These are phyloP conservation scores for Gastrophysa polygoni DNA, from an alignment of 2,888 invertebrate genomes.

Conservation along the genomic window DNA sequence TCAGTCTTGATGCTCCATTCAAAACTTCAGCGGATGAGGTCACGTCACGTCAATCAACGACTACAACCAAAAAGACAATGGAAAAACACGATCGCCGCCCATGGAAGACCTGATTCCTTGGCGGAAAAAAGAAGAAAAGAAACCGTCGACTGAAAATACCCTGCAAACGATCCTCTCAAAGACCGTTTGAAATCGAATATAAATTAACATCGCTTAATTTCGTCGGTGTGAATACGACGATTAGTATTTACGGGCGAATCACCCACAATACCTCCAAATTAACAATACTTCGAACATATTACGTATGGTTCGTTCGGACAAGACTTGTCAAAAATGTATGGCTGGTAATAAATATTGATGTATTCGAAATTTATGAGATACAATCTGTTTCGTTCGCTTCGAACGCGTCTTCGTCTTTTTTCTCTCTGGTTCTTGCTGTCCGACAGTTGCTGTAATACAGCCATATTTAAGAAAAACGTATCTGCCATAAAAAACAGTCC, in stretches of 20 bases:
- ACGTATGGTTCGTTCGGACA: not conserved
- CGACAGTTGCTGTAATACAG: slow-evolving; percentile 10
- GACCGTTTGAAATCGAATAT: slow-evolving; percentile 30
- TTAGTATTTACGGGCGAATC: slow-evolving; percentile 26
- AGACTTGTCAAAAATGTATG: slow-evolving; percentile 25
- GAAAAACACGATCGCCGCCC: not conserved
- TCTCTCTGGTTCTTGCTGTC: not conserved
- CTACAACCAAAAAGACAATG: not conserved
- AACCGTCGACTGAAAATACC: slow-evolving; percentile 23
- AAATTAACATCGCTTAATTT: slow-evolving; percentile 34
- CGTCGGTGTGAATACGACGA: slow-evolving; percentile 26
- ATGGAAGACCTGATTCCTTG: slow-evolving; percentile 8
- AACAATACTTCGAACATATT: slow-evolving; percentile 7
- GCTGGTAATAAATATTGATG: slow-evolving; percentile 29
- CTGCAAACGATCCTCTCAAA: slow-evolving; percentile 31
- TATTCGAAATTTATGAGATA: slow-evolving; percentile 19
- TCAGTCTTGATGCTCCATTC: not conserved
- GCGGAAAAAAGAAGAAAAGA: slow-evolving; percentile 14
- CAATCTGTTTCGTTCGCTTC: slow-evolving; percentile 12
- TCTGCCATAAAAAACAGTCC: not conserved
- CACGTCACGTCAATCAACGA: not conserved
- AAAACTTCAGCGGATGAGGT: not conserved
- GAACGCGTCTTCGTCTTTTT: slow-evolving; percentile 11
- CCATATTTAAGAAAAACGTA: not conserved
- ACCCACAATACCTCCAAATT: slow-evolving; percentile 1